These are phyloP conservation scores for Ictalurus furcatus DNA, from an alignment of 2,113 vertebrate genomes.

Conservation along the genomic window DNA sequence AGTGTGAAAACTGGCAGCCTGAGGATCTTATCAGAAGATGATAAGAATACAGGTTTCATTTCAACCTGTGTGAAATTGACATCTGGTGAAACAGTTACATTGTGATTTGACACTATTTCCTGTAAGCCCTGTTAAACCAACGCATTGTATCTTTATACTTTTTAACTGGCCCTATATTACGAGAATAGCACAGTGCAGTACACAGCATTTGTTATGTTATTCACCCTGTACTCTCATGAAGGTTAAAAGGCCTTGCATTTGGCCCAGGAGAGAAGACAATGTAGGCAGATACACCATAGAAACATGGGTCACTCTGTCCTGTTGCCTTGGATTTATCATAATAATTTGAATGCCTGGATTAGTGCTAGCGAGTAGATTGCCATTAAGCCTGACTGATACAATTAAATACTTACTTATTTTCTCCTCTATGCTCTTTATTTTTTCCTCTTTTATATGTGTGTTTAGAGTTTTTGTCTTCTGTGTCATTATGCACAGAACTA, in stretches of 20 bases:
- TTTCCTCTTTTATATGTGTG: slow-evolving; percentile 3
- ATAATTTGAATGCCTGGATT: slow-evolving; percentile 65
- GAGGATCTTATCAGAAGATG: slow-evolving; percentile 38
- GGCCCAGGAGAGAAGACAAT: slow-evolving; percentile 22
- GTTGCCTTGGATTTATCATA: slow-evolving; percentile 68
- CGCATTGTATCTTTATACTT: neutral
- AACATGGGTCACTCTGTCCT: slow-evolving; percentile 60
- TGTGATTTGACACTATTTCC: neutral
- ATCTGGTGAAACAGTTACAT: slow-evolving; percentile 44
- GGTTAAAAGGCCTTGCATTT: slow-evolving; percentile 36
- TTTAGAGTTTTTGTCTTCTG: slow-evolving; percentile 32
- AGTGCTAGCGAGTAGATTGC: neutral
- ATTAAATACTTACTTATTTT: slow-evolving; percentile 26
- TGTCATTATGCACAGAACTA: slow-evolving; percentile 51
- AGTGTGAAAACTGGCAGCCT: neutral
- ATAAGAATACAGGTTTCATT: slow-evolving; percentile 29
- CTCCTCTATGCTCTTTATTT: neutral
- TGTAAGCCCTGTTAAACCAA: neutral
- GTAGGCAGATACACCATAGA: slow-evolving; percentile 36
- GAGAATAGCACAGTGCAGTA: neutral
- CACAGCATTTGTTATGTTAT: neutral
- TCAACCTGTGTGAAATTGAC: slow-evolving; percentile 52
- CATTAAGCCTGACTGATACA: slow-evolving; percentile 56
- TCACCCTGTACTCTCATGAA: slow-evolving; percentile 7
- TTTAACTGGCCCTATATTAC: neutral